A percentile compares a stretch with the other conserved stretches of the same genome.
Conservation (phyloP, 2,888 invertebrate species). For the Andrena minutula region DNA sequence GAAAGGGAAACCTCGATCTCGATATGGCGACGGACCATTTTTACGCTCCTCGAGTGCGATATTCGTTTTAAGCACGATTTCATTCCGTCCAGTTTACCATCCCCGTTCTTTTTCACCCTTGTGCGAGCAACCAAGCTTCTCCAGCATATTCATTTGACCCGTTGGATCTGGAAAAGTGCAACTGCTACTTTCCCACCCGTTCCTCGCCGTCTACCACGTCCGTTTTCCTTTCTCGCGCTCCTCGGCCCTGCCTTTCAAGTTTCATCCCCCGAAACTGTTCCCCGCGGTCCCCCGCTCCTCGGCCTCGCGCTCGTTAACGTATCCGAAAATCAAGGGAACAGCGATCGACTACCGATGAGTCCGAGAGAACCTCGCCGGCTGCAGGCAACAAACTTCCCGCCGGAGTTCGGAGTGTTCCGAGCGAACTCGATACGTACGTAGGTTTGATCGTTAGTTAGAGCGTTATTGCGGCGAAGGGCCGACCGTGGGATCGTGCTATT, state of each 20-base stretch:
- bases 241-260: constrained; percentile 15
- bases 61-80: too few relatives aligned
- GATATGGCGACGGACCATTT: too few relatives aligned
- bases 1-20: too few relatives aligned
- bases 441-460: constrained; percentile 30
- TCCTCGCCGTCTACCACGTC: neutral
- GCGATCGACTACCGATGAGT: constrained; percentile 67
- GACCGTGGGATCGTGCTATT: constrained; percentile 26
- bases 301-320: constrained; percentile 57
- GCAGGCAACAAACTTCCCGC: constrained; percentile 39
- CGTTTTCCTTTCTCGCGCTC: constrained; percentile 20
- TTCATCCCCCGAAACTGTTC: constrained; percentile 22
- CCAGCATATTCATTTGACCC: constrained; percentile 61
- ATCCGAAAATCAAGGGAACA: constrained; percentile 39
- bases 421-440: constrained; percentile 43
- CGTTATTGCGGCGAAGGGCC: constrained; percentile 46
- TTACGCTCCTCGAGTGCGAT: too few relatives aligned
- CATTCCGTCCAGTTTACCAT: neutral
- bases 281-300: constrained; percentile 1
- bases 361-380: neutral
- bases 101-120: constrained; percentile 12
- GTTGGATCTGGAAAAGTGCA: constrained; percentile 64
- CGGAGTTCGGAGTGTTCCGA: constrained; percentile 39
- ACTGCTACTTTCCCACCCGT: constrained; percentile 51
- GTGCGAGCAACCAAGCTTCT: constrained; percentile 48